A percentile compares a stretch with the other conserved stretches of the same genome.
These are phyloP conservation scores for Brachypalpus laphriformis DNA, from an alignment of 2,888 invertebrate genomes.

Conservation along the genomic window DNA sequence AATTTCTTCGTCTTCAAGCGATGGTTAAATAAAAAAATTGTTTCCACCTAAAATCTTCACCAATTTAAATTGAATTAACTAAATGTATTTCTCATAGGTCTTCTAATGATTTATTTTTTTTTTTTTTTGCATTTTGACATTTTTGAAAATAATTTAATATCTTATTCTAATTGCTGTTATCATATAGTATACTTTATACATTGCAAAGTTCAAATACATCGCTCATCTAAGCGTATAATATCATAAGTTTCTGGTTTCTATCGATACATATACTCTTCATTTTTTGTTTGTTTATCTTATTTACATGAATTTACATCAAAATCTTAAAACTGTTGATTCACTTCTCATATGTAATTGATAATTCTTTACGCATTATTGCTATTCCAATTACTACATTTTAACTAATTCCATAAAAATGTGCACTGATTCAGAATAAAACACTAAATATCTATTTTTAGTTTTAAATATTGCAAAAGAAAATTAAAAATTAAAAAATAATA, in stretches of 20 bases:
- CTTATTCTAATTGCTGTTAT: constrained; percentile 38
- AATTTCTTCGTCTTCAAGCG: no score
- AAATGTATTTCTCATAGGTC: background rate
- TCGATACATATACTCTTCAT: background rate
- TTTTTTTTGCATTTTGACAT: constrained; percentile 22
- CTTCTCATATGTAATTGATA: constrained; percentile 41
- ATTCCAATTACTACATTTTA: constrained; percentile 53
- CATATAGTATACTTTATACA: constrained; percentile 32
- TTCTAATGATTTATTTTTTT: constrained; percentile 51
- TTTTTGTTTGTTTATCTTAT: constrained; percentile 22
- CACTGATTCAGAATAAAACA: constrained; percentile 55
- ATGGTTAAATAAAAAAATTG: no score
- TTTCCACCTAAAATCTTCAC: no score
- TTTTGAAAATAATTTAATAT: constrained; percentile 69
- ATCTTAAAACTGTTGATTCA: constrained; percentile 26
- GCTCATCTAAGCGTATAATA: constrained; percentile 36
- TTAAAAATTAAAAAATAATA: constrained; percentile 43
- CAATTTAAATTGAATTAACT: no score
- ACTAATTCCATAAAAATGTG: constrained; percentile 39
- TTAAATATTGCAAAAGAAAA: constrained; percentile 71
- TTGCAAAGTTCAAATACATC: constrained; percentile 61
- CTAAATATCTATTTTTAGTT: constrained; percentile 28
- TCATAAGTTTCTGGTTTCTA: constrained; percentile 36
- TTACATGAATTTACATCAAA: constrained; percentile 52
- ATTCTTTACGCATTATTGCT: constrained; percentile 61